These are phyloP conservation scores for Drosophila colorata DNA, from an alignment of 2,888 invertebrate species.

Conservation along the genomic window DNA sequence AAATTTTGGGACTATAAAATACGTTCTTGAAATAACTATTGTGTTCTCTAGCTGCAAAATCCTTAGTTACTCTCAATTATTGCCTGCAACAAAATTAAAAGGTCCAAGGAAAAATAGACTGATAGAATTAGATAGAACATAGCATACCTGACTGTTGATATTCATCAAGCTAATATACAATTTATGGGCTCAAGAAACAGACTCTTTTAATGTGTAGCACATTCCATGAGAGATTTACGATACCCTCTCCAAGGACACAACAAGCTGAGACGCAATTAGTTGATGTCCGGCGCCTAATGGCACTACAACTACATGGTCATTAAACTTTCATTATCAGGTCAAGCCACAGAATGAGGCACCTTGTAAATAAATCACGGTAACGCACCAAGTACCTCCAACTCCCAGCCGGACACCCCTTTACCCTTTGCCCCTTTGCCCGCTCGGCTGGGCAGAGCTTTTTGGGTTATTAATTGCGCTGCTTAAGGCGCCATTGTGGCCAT, in stretches of 20 bases:
- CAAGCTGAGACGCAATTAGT: conserved; percentile 35
- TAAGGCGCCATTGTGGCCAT: conserved; percentile 49
- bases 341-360: conserved; percentile 23
- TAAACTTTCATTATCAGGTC: conserved; percentile 70
- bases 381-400: neutral
- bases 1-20: no score
- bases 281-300: conserved; percentile 52
- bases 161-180: neutral
- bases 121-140: no score
- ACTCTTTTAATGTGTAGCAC: neutral
- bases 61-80: no score
- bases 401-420: no score
- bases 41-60: no score
- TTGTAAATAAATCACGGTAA: conserved; percentile 70
- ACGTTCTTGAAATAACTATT: no score
- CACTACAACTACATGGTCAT: conserved; percentile 50
- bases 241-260: neutral
- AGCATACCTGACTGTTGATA: no score
- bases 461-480: conserved; percentile 74
- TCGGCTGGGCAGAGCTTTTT: conserved; percentile 12
- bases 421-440: neutral
- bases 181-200: neutral
- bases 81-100: no score
- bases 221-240: neutral
- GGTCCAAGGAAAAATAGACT: no score